These are phyloP conservation scores for Aleadryas rufinucha DNA, from an alignment of 2,113 vertebrate genomes.

Conservation along the genomic window DNA sequence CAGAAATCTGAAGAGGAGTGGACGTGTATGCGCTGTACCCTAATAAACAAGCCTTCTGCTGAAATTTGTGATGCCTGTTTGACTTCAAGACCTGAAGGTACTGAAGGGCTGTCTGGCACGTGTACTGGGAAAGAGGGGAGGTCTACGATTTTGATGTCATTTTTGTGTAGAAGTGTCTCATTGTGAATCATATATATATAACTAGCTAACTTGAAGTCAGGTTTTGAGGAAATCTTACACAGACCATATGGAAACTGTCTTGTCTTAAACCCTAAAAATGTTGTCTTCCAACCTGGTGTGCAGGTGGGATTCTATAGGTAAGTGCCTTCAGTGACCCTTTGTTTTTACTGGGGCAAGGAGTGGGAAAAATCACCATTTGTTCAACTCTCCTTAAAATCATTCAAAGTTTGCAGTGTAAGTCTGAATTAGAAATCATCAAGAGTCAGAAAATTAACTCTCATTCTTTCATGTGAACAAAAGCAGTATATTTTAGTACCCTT, in stretches of 20 bases:
- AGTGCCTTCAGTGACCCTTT: neutral
- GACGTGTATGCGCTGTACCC: constrained; percentile 84
- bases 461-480: neutral
- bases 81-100: constrained; percentile 81
- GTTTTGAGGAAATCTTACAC: neutral
- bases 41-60: constrained; percentile 82
- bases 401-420: neutral
- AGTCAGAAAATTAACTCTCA: neutral
- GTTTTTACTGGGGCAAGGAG: neutral
- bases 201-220: neutral
- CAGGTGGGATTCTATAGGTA: neutral
- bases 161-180: neutral
- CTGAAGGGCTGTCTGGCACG: constrained; percentile 19
- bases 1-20: constrained; percentile 84
- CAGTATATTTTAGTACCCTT: neutral
- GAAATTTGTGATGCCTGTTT: constrained; percentile 86
- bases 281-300: neutral
- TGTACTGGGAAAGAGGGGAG: neutral
- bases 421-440: neutral
- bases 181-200: neutral
- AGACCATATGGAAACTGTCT: neutral
- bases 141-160: neutral
- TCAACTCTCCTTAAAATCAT: neutral
- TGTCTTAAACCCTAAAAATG: neutral
- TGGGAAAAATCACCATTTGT: neutral